Evolutionary conservation across 1,140 invertebrate genomes (phyloP), one percentile per base, ranked within the genome.

Genomic region (Pissodes strobi): DNA sequence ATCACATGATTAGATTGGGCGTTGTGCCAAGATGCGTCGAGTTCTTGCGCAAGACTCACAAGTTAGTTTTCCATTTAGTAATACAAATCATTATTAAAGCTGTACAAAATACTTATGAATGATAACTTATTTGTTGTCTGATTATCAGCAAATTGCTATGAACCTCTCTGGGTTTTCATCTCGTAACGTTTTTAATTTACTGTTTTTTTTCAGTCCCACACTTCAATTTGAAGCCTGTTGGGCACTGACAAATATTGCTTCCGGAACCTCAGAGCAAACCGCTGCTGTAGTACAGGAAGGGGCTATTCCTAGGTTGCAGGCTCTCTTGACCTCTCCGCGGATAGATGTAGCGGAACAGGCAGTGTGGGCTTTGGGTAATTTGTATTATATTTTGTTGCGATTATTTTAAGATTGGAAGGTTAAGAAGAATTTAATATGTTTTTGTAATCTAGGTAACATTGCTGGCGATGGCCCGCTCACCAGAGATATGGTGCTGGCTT

Each of bases 201-300:
- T n/a, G n/a, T n/a, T n/a, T 23, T 19, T 30, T 64, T 60, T 10
- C 82, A 95, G 93, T 70, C 81, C 90, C n/a, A 83, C 87, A 48
- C 79, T 99, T 8, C 96, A 99, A 79, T 99, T 99, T 82, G 97
- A 99, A 82, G 91, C 96, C 21, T 91, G 96, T 1, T 99, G 97
- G 97, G 95, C 95, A 0, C 79, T 99, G 17, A 99, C 97, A 25
- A 99, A 99, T 75, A 95, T 99, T 67, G 97, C 97, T 9, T 98
- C 94, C 0, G 96, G 96, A 10, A 95, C 91, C 4, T 90, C 93
- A 9, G 85, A 90, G 15, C 94, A 98, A 79, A 98, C 95, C 1
- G 85, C 89, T 66, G 88, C 88, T 43, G 93, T 98, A 27, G 88
- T 97, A 4, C 86, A 91, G 72, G 79, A 87, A 74, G 91, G 93